These are phyloP conservation scores for Ciconia boyciana DNA, from an alignment of 2,113 vertebrate species.

Conservation along the genomic window DNA sequence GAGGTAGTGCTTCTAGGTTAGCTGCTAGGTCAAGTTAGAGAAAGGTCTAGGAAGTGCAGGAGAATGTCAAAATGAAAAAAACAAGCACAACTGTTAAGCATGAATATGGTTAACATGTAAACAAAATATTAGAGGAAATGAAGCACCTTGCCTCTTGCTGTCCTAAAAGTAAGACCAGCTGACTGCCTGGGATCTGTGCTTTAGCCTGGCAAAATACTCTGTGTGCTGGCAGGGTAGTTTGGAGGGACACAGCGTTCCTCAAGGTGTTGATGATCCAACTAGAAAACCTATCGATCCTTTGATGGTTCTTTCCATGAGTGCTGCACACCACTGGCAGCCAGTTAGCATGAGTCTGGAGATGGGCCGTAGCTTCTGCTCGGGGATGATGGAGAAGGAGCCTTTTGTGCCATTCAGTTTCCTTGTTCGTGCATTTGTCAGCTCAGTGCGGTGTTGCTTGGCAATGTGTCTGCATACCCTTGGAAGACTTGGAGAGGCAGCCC, in stretches of 20 bases:
- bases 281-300: neutral
- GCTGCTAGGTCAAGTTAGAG: neutral
- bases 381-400: neutral
- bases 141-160: neutral
- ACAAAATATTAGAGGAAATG: neutral
- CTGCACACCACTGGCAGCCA: neutral
- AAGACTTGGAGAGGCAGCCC: neutral
- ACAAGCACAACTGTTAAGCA: neutral
- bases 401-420: neutral
- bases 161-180: neutral
- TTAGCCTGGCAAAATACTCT: neutral
- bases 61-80: neutral
- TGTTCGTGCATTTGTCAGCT: neutral
- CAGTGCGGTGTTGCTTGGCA: neutral
- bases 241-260: neutral
- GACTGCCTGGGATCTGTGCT: neutral
- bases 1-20: neutral
- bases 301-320: neutral
- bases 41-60: neutral
- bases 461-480: rapidly evolving
- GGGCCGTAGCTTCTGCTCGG: neutral
- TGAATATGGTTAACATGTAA: neutral
- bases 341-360: neutral
- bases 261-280: neutral
- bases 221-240: neutral